Evolutionary conservation across 2,888 invertebrate species (phyloP), one percentile per base, ranked within the genome.

Genomic region (Volucella inflata): DNA sequence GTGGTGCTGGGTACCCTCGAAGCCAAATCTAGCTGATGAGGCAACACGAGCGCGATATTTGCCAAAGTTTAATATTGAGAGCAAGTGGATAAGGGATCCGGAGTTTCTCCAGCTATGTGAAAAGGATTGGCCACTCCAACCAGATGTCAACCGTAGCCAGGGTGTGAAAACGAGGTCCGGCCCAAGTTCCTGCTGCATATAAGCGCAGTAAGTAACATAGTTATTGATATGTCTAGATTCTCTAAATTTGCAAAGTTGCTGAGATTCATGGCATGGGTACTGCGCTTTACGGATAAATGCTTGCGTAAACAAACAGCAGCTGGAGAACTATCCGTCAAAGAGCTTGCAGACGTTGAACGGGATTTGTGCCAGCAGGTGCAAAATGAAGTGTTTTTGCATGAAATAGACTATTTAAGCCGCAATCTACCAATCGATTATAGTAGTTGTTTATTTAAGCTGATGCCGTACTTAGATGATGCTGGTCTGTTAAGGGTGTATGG

Each of bases 1-100:
- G 64, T 82, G 82, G 85, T 44, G 46, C 14, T 81, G 78, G 44
- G 60, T 81, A 30, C 74, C 87, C 6, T 75, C 84, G 4, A 62
- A 12, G 46, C 53, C 60, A 4, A 85, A 87, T 16, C 82, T 74
- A 40, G 85, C 87, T 17, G 82, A 87, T 72, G 62, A 71, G 10
- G 80, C 80, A 11, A 87, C 87, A 2, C 77, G 74, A 80, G 75
- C 55, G 9, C 21, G 50, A 42, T 53, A 67, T 8, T 21, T 36
- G 2, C 42, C 51, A 2, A 68, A 36, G 40, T 53, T 51, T 9
- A 38, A 16, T 53, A 16, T n/a, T 53, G 16, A 17, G 1, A 76
- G 55, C 44, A 59, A 38, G 50, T 70, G 80, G 76, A 71, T 79
- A 64, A 67, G 14, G 8, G 79, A 76, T 12, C 87, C 84, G 16